A percentile compares a stretch with the other conserved stretches of the same genome.
Conservation (phyloP, 2,888 invertebrate genomes). For the Drosophila acutilabella region DNA sequence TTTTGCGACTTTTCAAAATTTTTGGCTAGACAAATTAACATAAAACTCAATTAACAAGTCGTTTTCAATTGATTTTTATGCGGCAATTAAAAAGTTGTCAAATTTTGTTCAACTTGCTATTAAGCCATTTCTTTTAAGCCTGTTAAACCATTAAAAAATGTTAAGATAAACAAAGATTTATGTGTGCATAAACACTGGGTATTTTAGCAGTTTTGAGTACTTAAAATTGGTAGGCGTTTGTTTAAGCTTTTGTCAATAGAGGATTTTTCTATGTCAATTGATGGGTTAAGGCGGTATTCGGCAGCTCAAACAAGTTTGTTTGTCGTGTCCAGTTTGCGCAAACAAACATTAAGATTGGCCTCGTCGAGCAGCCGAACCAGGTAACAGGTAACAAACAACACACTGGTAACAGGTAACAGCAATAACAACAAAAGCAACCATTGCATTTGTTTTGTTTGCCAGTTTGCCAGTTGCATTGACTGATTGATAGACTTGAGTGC, state of each 20-base stretch:
- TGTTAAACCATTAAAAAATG: no score
- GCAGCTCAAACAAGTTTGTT: constrained; percentile 55
- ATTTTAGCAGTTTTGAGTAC: neutral
- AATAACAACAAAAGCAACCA: constrained; percentile 42
- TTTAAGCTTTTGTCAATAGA: constrained; percentile 33
- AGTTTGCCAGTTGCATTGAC: constrained; percentile 66
- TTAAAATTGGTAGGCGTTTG: neutral
- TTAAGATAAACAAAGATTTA: neutral
- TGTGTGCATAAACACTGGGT: neutral
- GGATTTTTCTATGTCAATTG: constrained; percentile 50
- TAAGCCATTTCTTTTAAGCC: no score
- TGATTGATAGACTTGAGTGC: constrained; percentile 74
- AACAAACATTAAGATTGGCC: constrained; percentile 65
- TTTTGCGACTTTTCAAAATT: neutral
- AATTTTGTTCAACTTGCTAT: neutral
- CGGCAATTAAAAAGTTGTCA: neutral
- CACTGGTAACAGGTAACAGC: constrained; percentile 38
- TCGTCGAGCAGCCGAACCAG: constrained; percentile 40
- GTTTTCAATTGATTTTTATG: constrained; percentile 7
- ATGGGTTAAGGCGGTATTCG: constrained; percentile 61
- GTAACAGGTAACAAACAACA: constrained; percentile 12
- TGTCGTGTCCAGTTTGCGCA: constrained; percentile 49
- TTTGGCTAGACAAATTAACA: neutral
- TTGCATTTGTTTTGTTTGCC: constrained; percentile 62
- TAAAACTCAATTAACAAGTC: neutral